Evolutionary conservation across 2,113 vertebrate genomes (phyloP).

Genomic region (Burhinus bistriatus): DNA sequence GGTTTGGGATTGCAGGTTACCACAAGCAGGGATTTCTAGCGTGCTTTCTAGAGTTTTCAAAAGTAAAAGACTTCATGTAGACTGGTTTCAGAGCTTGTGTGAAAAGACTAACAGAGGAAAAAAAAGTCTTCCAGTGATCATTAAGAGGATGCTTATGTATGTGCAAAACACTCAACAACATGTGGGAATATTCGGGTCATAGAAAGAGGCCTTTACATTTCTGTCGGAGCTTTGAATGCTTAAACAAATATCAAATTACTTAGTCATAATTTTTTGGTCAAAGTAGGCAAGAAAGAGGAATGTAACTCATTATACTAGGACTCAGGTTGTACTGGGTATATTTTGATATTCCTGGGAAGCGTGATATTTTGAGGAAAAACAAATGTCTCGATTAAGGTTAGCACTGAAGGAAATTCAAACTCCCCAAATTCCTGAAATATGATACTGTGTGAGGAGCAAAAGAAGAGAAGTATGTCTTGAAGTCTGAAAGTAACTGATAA

Average conservation of each 20-base stretch:
- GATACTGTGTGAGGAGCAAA: background rate
- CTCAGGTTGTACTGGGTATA: background rate
- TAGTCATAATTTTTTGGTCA: background rate
- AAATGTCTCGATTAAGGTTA: background rate
- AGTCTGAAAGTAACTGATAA: background rate
- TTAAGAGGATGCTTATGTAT: background rate
- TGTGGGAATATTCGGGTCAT: accelerated
- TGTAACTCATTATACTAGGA: background rate
- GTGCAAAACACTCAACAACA: background rate
- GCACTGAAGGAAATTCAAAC: background rate
- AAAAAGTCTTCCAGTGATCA: background rate
- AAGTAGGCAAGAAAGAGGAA: background rate
- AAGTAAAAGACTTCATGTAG: background rate
- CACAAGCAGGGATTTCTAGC: background rate
- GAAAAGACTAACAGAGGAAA: background rate
- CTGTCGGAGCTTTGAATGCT: background rate
- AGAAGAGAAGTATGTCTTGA: background rate
- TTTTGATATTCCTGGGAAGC: background rate
- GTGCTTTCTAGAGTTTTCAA: background rate
- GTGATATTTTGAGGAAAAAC: background rate
- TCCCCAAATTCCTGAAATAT: background rate
- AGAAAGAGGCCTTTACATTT: background rate
- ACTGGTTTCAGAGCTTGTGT: background rate
- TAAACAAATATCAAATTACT: background rate
- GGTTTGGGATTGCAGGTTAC: background rate